Percentiles rank a stretch among this genome's conserved stretches.
These are phyloP conservation scores for Poeciliopsis paucimaculata DNA, from an alignment of 2,797 vertebrate species.

Conservation along the genomic window DNA sequence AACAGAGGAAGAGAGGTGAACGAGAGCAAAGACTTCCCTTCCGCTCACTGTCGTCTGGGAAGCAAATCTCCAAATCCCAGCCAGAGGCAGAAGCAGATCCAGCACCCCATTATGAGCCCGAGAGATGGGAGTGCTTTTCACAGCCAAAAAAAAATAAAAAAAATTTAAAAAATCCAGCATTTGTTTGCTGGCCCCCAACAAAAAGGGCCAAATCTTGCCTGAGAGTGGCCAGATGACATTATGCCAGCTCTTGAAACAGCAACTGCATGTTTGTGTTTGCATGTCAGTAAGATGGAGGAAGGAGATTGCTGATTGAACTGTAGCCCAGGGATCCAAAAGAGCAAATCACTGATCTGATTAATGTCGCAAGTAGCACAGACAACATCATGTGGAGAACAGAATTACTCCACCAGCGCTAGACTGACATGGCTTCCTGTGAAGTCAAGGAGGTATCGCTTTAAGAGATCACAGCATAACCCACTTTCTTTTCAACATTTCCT, in stretches of 20 bases:
- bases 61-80: constrained; percentile 74
- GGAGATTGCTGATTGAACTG: constrained; percentile 56
- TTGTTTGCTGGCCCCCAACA: constrained; percentile 50
- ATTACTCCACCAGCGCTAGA: constrained; percentile 15
- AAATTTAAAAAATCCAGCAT: constrained; percentile 44
- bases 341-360: constrained; percentile 37
- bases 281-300: constrained; percentile 16
- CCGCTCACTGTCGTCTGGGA: constrained; percentile 54
- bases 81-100: constrained; percentile 64
- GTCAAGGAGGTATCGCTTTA: constrained; percentile 4
- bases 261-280: constrained; percentile 9
- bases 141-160: constrained; percentile 51
- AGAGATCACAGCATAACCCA: not conserved
- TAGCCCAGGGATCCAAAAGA: constrained; percentile 57
- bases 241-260: constrained; percentile 38
- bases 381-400: constrained; percentile 17
- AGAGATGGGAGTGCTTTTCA: constrained; percentile 51
- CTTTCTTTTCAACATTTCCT: constrained; percentile 1
- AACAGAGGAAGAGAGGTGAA: constrained; percentile 55
- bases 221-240: constrained; percentile 48
- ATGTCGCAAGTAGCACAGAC: constrained; percentile 36
- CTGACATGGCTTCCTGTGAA: constrained; percentile 1
- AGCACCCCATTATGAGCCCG: constrained; percentile 56
- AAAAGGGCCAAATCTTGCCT: constrained; percentile 44
- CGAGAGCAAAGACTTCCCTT: constrained; percentile 62